Base-by-base conservation (phyloP, 2,113 vertebrate species). In the Verasper variegatus region DNA sequence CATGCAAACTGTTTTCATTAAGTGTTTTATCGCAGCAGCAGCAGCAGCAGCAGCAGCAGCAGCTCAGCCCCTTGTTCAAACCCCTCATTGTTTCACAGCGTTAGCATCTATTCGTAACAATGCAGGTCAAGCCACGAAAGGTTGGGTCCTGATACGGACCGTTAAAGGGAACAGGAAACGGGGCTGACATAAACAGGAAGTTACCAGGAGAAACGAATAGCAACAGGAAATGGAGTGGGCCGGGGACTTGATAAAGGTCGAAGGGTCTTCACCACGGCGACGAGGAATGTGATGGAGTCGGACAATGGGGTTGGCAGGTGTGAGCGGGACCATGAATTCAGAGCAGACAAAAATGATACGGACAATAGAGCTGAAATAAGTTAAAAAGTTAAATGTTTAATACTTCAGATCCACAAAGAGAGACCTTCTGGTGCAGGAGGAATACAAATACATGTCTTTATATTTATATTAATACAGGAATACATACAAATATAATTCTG, bases 101-200 rank as follows among this genome's bases (percentile, higher is more conserved):
- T 80, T 64, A 78, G 84, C 79, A 35, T 10, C 74, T 61, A 54
- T 74, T 91, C 86, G 84, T 74, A 86, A 91, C 83, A 90, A 87
- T 84, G 73, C 76, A 80, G 78, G 80, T 78, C 82, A 73, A 66
- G 52, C 72, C 67, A 47, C n/a, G 74, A 27, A 56, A 87, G 81
- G 80, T 76, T 76, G 74, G 80, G 80, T 51, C 88, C 87, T 66
- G 79, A 84, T 82, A 21, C 69, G 56, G 71, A 82, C 78, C 1
- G 76, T 74, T 79, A 88, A 75, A 82, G 79, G 91, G 85, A 86
- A 86, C 91, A 85, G 92, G 94, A 95, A 94, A 89, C 23, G 77
- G 72, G 78, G 81, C 89, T 78, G 89, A 91, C 88, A 93, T 85
- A 94, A 95, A 95, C 93, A 95, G 94, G 94, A 95, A 94, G 91